phyloP scores from a whole-genome alignment of 30 jellyfish, hydroid and myxozoan species.

The Haliclystus octoradiatus region DNA sequence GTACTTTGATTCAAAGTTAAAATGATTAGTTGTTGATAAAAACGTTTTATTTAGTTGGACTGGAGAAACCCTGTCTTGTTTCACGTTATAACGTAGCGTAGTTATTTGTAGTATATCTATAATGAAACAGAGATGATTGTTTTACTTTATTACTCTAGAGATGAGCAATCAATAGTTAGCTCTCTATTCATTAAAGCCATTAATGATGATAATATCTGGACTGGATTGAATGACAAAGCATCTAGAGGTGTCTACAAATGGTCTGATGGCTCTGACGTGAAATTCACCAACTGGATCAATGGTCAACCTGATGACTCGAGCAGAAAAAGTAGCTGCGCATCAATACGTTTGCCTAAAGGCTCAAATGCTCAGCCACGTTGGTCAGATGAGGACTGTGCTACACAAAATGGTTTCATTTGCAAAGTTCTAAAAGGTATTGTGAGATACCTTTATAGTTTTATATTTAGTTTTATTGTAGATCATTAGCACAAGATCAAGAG shows the following conservation, averaged over 20 bases:
- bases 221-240: conserved; percentile 52
- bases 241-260: conserved; percentile 52
- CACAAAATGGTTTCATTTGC: conserved; percentile 54
- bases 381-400: conserved; percentile 51
- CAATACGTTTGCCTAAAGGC: conserved; percentile 46
- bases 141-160: conserved; percentile 5
- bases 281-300: conserved; percentile 74
- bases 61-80: no score
- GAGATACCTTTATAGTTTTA: neutral
- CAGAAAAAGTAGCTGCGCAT: conserved; percentile 62
- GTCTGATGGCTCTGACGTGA: conserved; percentile 54
- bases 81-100: no score
- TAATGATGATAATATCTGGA: conserved; percentile 62
- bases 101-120: no score
- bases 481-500: no score
- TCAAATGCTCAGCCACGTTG: conserved; percentile 39
- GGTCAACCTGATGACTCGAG: conserved; percentile 87
- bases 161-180: conserved; percentile 44
- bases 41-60: no score
- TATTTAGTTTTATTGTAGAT: neutral
- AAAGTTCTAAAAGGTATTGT: conserved; percentile 47
- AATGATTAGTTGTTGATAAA: no score
- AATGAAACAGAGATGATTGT: neutral
- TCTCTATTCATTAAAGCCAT: conserved; percentile 40
- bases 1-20: no score